Evolutionary conservation across 2,888 invertebrate species (phyloP), one percentile per base, ranked within the genome.

Genomic region (Tupiocoris notatus): DNA sequence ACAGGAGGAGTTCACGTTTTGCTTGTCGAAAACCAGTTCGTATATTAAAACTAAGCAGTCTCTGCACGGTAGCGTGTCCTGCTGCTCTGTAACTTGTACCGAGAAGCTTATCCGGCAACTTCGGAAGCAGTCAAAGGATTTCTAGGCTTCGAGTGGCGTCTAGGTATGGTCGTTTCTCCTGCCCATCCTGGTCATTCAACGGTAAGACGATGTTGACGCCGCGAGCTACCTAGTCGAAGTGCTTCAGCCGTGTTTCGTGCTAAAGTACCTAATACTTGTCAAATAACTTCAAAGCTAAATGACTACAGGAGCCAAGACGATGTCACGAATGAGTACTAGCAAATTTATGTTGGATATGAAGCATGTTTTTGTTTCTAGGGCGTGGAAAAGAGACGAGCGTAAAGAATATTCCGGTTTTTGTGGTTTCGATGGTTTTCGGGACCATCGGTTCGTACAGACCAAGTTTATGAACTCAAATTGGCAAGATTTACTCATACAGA

Each of bases 11-110:
- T 39, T 39, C 70, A 70, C 70, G 70, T 70, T 70, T 70, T 70
- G 70, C 70, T 57, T 70, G 70, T 70, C 24, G 65, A 58, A 62
- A 59, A 70, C 70, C 58, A 58, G 70, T 70, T 59, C 58, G 70
- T 24, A 59, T 70, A 62, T 21, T 21, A 24, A 70, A 70, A 57
- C 58, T 57, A 59, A 70, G 70, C 25, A 18, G 65, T 65, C 65
- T 25, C 12, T 12, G 24, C 59, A 70, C 70, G 70, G 70, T 70
- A 70, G 70, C 70, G 23, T 70, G 70, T 70, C 70, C 6, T 39
- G 6, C 39, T 39, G 39, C 6, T 39, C 39, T 39, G 39, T 12
- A 39, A 39, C 39, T 7, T 39, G 39, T 39, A 39, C 39, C 39
- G 12, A 39, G 39, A 39, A 39, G 39, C 39, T 39, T 39, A 39